Conservation (phyloP, 1,140 invertebrate genomes). For the Drosophila insularis region DNA sequence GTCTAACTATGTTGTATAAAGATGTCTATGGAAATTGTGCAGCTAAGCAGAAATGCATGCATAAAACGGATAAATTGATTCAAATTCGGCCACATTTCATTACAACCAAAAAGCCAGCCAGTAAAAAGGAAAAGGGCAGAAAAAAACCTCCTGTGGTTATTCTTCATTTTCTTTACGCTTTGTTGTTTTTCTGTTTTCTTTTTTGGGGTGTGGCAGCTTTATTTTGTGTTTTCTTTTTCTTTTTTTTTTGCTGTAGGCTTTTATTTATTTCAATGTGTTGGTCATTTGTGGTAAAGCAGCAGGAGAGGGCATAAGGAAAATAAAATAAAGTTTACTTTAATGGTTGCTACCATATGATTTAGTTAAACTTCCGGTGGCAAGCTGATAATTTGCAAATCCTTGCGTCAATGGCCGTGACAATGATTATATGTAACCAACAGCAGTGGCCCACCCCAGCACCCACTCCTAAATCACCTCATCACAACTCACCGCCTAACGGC, state of each 20-base stretch:
- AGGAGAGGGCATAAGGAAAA: neutral
- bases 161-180: neutral
- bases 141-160: constrained; percentile 33
- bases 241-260: neutral
- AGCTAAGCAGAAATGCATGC: constrained; percentile 48
- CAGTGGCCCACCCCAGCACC: neutral
- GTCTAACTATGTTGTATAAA: constrained; percentile 9
- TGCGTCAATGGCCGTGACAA: constrained; percentile 77
- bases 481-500: neutral
- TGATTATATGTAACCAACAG: constrained; percentile 56
- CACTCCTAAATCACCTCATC: neutral
- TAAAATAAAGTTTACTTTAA: constrained; percentile 10
- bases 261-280: constrained; percentile 1
- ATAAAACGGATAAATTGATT: constrained; percentile 13
- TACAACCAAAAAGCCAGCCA: constrained; percentile 13
- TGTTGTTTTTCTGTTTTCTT: neutral
- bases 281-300: neutral
- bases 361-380: constrained; percentile 12
- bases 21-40: constrained; percentile 38
- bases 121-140: neutral
- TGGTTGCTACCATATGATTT: neutral
- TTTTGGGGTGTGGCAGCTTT: neutral
- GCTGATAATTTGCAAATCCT: constrained; percentile 77
- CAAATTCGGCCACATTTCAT: constrained; percentile 47
- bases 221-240: neutral